A percentile compares a stretch with the other conserved stretches of the same genome.
These are phyloP conservation scores for Leptonema lineaticorne DNA, from an alignment of 1,140 invertebrate species.

Conservation along the genomic window DNA sequence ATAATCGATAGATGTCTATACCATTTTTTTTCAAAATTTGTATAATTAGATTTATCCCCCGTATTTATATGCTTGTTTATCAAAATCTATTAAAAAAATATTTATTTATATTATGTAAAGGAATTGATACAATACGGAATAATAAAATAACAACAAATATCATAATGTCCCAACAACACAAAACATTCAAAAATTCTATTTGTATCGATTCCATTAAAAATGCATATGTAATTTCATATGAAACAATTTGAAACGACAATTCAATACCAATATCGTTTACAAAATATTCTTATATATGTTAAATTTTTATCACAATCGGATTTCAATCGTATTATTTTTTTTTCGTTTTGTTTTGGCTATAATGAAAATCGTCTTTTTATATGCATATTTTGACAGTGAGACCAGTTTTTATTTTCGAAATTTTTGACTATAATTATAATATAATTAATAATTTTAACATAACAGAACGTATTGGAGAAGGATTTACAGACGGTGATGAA, in stretches of 20 bases:
- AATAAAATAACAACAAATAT: not conserved
- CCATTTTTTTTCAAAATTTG: too few species aligned
- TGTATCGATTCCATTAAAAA: not conserved
- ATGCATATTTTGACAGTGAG: not conserved
- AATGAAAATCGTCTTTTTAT: too few species aligned
- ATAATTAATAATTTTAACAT: conserved; percentile 16
- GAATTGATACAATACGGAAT: not conserved
- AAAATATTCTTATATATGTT: not conserved
- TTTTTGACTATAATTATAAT: not conserved
- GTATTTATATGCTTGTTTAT: too few species aligned
- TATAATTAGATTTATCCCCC: too few species aligned
- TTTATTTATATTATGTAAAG: not conserved
- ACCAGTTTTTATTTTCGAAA: conserved; percentile 7
- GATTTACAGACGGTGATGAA: conserved; percentile 46
- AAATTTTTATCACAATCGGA: too few species aligned
- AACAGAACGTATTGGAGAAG: conserved; percentile 35
- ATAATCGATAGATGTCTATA: too few species aligned
- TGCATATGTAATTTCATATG: not conserved
- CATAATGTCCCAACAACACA: too few species aligned
- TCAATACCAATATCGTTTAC: not conserved
- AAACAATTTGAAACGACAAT: not conserved
- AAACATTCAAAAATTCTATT: too few species aligned
- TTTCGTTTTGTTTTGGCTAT: too few species aligned
- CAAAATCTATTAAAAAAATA: too few species aligned
- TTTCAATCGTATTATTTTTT: too few species aligned